Conservation (phyloP, 2,113 vertebrate species). For the Phasianus colchicus region DNA sequence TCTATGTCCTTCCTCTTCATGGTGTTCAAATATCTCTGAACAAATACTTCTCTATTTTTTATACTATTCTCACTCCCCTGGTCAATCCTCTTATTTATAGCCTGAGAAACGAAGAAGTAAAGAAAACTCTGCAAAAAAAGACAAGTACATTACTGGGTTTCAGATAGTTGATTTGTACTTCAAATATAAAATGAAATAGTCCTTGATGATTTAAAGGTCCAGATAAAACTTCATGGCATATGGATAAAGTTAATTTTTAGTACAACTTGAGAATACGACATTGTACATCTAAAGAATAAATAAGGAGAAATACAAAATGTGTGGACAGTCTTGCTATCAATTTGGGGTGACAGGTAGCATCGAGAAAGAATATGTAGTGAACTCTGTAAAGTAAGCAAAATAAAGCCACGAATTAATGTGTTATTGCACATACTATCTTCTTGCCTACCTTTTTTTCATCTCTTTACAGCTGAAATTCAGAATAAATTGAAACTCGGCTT, state of each 20-base stretch:
- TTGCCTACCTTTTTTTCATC: neutral
- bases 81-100: neutral
- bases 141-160: neutral
- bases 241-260: neutral
- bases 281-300: neutral
- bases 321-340: neutral
- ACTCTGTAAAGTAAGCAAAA: neutral
- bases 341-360: neutral
- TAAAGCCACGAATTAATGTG: neutral
- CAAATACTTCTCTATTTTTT: neutral
- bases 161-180: neutral
- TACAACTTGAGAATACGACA: neutral
- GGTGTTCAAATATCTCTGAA: neutral
- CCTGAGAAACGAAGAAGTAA: slow-evolving; percentile 8
- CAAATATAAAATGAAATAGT: neutral
- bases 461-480: neutral
- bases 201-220: neutral
- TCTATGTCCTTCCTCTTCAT: neutral
- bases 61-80: neutral
- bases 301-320: neutral
- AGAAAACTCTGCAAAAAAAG: neutral
- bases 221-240: neutral
- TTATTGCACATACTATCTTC: neutral
- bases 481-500: neutral
- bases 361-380: neutral